Base-by-base conservation (phyloP, 30 jellyfish, hydroid and myxozoan genomes). In the Catostylus mosaicus region DNA sequence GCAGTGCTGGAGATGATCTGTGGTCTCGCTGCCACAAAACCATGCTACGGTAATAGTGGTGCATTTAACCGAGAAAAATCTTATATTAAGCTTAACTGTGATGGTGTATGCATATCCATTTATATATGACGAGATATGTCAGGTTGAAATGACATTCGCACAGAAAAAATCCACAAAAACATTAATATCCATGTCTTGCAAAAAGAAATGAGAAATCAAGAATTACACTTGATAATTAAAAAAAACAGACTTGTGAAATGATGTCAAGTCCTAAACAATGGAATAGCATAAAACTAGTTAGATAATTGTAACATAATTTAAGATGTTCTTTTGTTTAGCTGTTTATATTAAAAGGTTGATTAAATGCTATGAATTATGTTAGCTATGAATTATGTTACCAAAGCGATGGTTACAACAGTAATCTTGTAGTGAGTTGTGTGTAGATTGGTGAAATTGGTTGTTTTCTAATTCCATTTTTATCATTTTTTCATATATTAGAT, bases 1-100 rank as follows among this genome's bases (percentile, higher is more conserved):
- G 68, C 77, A 76, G n/a, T 54, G 92, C 24, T 82, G 92, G 92
- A 69, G 92, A 59, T 82, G 76, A 80, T 77, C 18, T 50, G 63
- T 50, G 63, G 20, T 50, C 11, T 6, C n/a, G 3, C 11, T 1
- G 11, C 11, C 2, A 5, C 26, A 23, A 18, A 16, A 18, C 3
- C 19, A 22, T 24, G 26, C 12, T 1, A 59, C 19, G 7, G 71
- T 59, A 8, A 27, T 12, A 9, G 38, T 59, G 38, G 61, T 74
- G 85, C 75, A 74, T 52, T 35, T 74, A 74, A 29, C 52, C 75
- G 52, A 9, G 64, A 40, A 51, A n/a, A 54, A 74, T 74, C 60
- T 57, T 48, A 33, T 68, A 30, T 68, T 18, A 68, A 36, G 85
- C 74, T 36, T 74, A 23, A 50, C n/a, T 31, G 50, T 74, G 63